Evolutionary conservation across 2,888 invertebrate genomes (phyloP), one percentile per base, ranked within the genome.

Genomic region (Therioaphis trifolii): DNA sequence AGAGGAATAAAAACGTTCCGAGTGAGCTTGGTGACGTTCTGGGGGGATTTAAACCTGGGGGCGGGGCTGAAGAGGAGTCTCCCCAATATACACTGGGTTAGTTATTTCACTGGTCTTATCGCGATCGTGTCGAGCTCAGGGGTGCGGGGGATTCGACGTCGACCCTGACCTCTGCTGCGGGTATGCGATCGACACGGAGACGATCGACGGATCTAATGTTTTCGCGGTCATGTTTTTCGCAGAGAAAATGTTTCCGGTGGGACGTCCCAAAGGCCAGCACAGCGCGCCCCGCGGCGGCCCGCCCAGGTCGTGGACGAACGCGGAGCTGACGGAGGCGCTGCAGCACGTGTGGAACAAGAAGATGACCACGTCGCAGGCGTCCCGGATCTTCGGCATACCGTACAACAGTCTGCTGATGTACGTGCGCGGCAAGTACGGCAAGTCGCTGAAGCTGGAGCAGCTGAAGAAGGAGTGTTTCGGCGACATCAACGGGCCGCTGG

Each of bases 291-390:
- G 96, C 86, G 96, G 96, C 35, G 96, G 96, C 15, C 96, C 96
- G 15, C 96, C 96, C 0, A 91, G 96, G 80, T 96, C 96, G 1
- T 96, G 96, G 96, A 96, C 96, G 85, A 96, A 96, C 89, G 95
- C 95, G 55, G 96, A 96, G 88, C 91, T 96, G 77, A 96, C 96
- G 77, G 95, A 96, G 89, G 96, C 96, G 2, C 91, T 96, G 78
- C 95, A 95, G 88, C 95, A 96, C 89, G 96, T 96, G n/a, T 96
- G 96, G 96, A 96, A 96, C 89, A 96, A 96, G 88, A 96, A 95
- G 89, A 96, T 96, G 95, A 96, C 96, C 85, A 96, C 96, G 68
- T 95, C 95, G 88, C 95, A 96, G 89, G 96, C 96, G 14, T 96
- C 95, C 35, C 90, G 96, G 85, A 94, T 96, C 88, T 96, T 95